These are phyloP conservation scores for Acleris sparsana DNA, from an alignment of 2,888 invertebrate genomes.

Conservation along the genomic window DNA sequence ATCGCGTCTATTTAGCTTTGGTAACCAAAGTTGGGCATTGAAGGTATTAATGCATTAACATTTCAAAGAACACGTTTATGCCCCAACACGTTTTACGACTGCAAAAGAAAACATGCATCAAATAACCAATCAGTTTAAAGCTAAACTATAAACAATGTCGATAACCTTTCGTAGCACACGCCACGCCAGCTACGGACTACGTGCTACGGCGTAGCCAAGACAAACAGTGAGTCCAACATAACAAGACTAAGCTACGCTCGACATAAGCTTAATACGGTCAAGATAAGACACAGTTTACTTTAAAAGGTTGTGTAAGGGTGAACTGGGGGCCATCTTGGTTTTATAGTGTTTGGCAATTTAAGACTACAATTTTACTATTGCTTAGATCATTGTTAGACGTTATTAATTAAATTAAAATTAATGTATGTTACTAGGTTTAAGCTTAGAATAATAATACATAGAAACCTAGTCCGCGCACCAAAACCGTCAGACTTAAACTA, in stretches of 20 bases:
- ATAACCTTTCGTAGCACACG: conserved; percentile 13
- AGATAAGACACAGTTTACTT: conserved; percentile 1
- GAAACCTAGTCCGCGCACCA: too few relatives aligned
- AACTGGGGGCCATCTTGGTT: background rate
- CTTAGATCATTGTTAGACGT: background rate
- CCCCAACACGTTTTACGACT: conserved; percentile 27
- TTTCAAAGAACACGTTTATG: conserved; percentile 18
- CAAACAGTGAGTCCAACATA: conserved; percentile 21
- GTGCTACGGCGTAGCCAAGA: conserved; percentile 20
- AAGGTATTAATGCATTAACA: conserved; percentile 11
- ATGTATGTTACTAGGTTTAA: too few relatives aligned
- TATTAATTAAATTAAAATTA: too few relatives aligned
- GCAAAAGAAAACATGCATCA: conserved; percentile 26
- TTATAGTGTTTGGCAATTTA: background rate
- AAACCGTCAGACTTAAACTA: too few relatives aligned
- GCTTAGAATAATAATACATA: too few relatives aligned
- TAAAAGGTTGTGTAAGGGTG: background rate
- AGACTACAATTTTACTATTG: background rate
- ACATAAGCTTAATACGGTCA: conserved; percentile 12
- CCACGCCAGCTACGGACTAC: conserved; percentile 8
- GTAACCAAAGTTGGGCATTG: too few relatives aligned
- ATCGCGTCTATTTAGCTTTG: too few relatives aligned
- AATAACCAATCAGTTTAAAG: conserved; percentile 33
- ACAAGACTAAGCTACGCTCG: conserved; percentile 26
- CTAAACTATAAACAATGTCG: conserved; percentile 21